Evolutionary conservation across 2,888 invertebrate species (phyloP), one percentile per base, ranked within the genome.

Genomic region (Ommatoiulus sabulosus): DNA sequence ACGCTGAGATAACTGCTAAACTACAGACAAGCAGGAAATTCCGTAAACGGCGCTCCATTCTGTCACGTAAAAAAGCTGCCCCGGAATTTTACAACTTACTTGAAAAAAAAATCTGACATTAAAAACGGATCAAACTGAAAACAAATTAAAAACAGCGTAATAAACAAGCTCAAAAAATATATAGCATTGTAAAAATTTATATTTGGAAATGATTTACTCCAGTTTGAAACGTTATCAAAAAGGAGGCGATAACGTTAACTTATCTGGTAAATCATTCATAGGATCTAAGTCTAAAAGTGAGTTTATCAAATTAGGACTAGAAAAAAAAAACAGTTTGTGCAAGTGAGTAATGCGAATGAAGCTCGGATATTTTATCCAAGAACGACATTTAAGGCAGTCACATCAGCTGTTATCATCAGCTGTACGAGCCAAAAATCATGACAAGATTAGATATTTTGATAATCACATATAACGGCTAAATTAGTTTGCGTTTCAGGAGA

Each of bases 361-460:
- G 72, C 24, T 72, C 24, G 20, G 72, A 72, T 72, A 72, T 24
- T n/a, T 63, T n/a, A 63, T 20, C 63, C 17, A n/a, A 63, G 63
- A 63, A 20, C 63, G 15, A 5, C 6, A 63, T 63, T 17, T 63
- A n/a, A 17, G 5, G 63, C 20, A 63, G 17, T 63, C 17, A n/a
- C 5, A 63, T n/a, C 17, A 63, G n/a, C 63, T n/a, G 63, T 17
- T 63, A 63, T 63, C 24, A 24, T 20, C 72, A 72, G n/a, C 24
- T 17, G 20, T 72, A 24, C 8, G 5, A 72, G 17, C 24, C 3
- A 24, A 72, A 72, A 24, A 24, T 24, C 72, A 72, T n/a, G 72
- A 72, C 72, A 72, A 72, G 72, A 72, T 72, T 72, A 72, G 72
- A n/a, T 72, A 72, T 72, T 24, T 24, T 72, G 24, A 24, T 72